phyloP scores from a whole-genome alignment of 2,797 vertebrate genomes.

The Momotus momota region DNA sequence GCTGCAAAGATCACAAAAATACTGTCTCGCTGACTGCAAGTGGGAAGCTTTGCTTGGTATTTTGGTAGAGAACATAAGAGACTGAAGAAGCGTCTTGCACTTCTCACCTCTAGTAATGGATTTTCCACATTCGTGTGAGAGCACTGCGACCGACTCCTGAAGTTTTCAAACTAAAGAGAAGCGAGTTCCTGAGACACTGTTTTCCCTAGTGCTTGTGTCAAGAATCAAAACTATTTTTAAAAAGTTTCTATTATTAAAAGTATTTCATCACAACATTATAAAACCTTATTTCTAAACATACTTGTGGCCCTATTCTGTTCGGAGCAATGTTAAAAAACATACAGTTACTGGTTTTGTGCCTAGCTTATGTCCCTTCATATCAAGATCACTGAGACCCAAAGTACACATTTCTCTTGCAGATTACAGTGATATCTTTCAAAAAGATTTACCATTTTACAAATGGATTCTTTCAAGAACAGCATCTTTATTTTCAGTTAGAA shows the following conservation, averaged over 20 bases:
- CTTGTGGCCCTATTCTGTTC: background rate
- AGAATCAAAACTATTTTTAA: background rate
- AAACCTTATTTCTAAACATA: background rate
- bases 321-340: background rate
- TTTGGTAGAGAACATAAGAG: background rate
- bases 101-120: background rate
- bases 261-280: background rate
- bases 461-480: background rate
- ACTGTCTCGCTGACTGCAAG: slow-evolving; percentile 9
- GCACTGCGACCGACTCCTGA: background rate
- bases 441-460: background rate
- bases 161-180: background rate
- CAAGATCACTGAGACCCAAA: background rate
- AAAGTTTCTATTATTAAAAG: background rate
- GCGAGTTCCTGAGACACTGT: background rate
- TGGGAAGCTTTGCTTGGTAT: background rate
- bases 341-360: background rate
- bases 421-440: background rate
- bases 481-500: background rate
- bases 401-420: background rate
- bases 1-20: background rate
- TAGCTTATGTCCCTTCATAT: background rate
- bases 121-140: background rate
- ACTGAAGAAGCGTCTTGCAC: background rate
- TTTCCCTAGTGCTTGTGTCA: background rate